Evolutionary conservation across 2,888 invertebrate species (phyloP).

Genomic region (Protonemura montana): DNA sequence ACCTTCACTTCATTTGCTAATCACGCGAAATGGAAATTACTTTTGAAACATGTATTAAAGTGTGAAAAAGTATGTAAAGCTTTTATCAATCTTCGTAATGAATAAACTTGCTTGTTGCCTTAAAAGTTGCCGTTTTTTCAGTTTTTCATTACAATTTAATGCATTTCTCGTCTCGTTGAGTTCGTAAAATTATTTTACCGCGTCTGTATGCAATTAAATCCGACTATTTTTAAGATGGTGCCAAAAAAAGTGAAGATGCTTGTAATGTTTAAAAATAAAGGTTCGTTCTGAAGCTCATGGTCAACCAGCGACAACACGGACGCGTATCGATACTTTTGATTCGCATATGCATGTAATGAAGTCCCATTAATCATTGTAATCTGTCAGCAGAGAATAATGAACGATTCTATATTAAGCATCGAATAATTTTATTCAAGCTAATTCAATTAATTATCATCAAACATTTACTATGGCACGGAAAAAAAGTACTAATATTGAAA

Average conservation of each 20-base stretch:
- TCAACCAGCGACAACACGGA: background rate
- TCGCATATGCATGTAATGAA: background rate
- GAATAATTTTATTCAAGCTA: background rate
- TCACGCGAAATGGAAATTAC: background rate
- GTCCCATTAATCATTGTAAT: background rate
- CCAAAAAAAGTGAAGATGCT: background rate
- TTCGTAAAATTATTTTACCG: background rate
- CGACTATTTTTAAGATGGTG: background rate
- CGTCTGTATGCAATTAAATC: background rate
- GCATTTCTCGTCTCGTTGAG: background rate
- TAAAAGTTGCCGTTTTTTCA: background rate
- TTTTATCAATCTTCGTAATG: background rate
- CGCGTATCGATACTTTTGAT: background rate
- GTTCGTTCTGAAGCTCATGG: background rate
- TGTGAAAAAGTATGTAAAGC: no score
- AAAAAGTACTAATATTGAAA: no score
- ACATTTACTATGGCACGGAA: no score
- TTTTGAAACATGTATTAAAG: background rate
- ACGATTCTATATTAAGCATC: background rate
- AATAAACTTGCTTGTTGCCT: background rate
- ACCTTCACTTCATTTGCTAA: background rate
- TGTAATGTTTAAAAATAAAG: background rate
- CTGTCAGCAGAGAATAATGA: background rate
- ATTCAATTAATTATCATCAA: background rate
- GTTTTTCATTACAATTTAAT: background rate